Evolutionary conservation across 1,140 invertebrate genomes (phyloP).

Genomic region (Sarcophaga peregrina): DNA sequence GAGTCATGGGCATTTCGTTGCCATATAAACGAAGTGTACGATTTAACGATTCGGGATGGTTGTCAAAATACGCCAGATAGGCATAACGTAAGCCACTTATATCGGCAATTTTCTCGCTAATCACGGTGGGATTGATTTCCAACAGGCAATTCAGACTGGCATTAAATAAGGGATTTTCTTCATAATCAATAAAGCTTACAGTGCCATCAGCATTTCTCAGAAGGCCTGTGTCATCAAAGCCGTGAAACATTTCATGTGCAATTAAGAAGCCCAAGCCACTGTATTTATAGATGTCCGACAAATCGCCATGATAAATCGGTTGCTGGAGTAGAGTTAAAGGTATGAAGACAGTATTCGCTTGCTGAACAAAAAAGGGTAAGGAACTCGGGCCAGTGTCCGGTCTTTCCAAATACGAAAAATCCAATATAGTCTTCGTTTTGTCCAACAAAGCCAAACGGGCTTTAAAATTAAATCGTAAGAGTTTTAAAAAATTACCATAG

Average conservation of each 20-base stretch:
- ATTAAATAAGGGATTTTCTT: neutral
- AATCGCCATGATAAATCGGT: conserved; percentile 49
- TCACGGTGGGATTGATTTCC: conserved; percentile 47
- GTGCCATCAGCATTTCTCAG: conserved; percentile 49
- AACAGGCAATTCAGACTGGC: conserved; percentile 48
- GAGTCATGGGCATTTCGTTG: conserved; percentile 38
- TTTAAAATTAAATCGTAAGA: conserved; percentile 47
- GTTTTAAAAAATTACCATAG: conserved; percentile 48
- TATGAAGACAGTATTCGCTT: conserved; percentile 52
- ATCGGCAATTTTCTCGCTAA: conserved; percentile 56
- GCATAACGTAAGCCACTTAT: conserved; percentile 53
- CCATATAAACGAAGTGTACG: neutral
- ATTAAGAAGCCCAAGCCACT: conserved; percentile 57
- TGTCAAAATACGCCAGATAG: conserved; percentile 51
- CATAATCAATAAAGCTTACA: conserved; percentile 21
- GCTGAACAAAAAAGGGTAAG: conserved; percentile 51
- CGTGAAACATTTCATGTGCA: conserved; percentile 56
- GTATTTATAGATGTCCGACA: conserved; percentile 55
- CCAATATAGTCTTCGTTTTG: conserved; percentile 3
- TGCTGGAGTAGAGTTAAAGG: conserved; percentile 54
- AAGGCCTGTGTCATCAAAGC: conserved; percentile 50
- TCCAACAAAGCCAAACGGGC: conserved; percentile 26
- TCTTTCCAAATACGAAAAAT: conserved; percentile 44
- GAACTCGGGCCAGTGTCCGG: conserved; percentile 47
- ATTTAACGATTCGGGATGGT: neutral